These are phyloP conservation scores for Casuarius casuarius DNA, from an alignment of 2,113 vertebrate species.

Conservation along the genomic window DNA sequence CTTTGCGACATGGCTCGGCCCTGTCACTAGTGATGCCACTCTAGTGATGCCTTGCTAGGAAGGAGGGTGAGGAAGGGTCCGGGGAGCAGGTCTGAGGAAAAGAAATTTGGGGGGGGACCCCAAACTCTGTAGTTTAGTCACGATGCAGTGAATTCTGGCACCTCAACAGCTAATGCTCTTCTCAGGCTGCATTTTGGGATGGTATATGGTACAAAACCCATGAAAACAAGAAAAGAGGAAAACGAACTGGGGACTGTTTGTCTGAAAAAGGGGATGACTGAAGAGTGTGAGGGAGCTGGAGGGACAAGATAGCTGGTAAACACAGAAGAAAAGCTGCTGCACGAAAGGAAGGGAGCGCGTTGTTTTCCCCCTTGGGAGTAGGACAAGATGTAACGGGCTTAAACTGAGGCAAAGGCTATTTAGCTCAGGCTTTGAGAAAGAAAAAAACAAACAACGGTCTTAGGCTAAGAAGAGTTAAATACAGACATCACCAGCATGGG, in stretches of 20 bases:
- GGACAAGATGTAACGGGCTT: background rate
- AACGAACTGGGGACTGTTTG: background rate
- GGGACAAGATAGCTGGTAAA: background rate
- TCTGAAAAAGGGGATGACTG: background rate
- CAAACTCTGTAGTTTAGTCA: background rate
- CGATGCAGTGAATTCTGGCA: background rate
- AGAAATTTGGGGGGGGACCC: fast-evolving
- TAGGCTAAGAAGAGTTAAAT: constrained; percentile 18
- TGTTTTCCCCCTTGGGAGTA: background rate
- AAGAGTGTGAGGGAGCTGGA: background rate
- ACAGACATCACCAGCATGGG: background rate
- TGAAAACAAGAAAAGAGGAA: background rate
- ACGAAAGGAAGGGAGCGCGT: background rate
- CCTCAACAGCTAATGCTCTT: background rate
- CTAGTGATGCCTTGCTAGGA: background rate
- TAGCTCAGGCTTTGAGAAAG: background rate
- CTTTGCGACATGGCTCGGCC: background rate
- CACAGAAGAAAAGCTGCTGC: background rate
- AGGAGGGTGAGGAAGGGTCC: background rate
- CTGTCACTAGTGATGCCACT: background rate
- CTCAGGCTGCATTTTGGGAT: background rate
- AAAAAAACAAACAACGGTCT: background rate
- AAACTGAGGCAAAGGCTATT: constrained; percentile 9
- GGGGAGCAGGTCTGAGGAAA: background rate
- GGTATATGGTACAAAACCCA: background rate